Base-by-base conservation (phyloP, 2,888 invertebrate genomes). In the Cryptocephalus moraei region DNA sequence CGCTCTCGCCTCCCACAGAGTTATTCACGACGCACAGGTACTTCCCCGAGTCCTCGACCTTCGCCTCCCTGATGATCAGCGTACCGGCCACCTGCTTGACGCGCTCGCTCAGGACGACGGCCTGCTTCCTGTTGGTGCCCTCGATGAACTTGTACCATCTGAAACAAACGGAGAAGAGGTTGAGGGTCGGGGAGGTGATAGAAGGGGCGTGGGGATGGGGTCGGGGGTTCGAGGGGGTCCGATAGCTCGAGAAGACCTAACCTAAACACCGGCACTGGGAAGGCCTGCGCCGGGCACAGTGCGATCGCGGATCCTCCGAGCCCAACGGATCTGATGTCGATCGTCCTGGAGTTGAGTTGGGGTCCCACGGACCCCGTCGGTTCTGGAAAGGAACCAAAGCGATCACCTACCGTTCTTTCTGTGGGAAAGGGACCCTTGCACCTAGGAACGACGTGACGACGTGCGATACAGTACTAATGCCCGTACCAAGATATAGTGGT, bases 91-190 rank as follows among this genome's bases (percentile, higher is more conserved):
- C 89, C 75, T 93, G 92, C 62, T 90, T 88, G 13, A 92, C 86
- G 60, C 93, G 80, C 52, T 92, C 92, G 67, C 90, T 87, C 55
- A 92, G 73, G 34, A 83, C 79, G n/a, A 93, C 91, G n/a, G 88
- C 86, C 68, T 89, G 88, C 66, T 91, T 89, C 46, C 89, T 78
- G 4, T 83, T 81, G 1, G 88, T 86, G 45, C 90, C 90, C 60
- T 91, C 91, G 62, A 90, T 83, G 72, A 91, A 91, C 70, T 92
- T 92, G 73, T 89, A 92, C 92, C 91, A 92, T 77, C 92, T 92
- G 82, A 10, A 86, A 85, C 77, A 77, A 79, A 58, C 32, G 12
- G 11, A 32, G 12, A 8, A 12, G 11, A 4, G 40, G 6, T n/a
- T 10, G 40, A 13, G 12, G 31, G 6, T 9, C 14, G 10, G 8